Base-by-base conservation (phyloP, 1,140 invertebrate species). In the Ericerus pela region DNA sequence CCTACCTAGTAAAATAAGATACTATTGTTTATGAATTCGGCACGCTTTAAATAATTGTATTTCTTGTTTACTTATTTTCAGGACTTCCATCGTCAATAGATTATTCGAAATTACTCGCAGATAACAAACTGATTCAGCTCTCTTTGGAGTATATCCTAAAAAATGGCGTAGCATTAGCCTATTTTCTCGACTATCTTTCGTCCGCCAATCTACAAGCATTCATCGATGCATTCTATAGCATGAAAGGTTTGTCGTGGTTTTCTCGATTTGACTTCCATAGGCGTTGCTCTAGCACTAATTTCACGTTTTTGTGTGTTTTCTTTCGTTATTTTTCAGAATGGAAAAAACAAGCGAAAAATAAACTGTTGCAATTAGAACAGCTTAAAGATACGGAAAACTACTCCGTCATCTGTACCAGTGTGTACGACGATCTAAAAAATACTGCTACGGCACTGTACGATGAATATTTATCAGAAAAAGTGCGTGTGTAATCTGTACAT, bases 361-460 rank as follows among this genome's bases (percentile, higher is more conserved):
- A 85, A 66, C n/a, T n/a, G n/a, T n/a, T n/a, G n/a, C n/a, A n/a
- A n/a, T n/a, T n/a, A n/a, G n/a, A n/a, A n/a, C n/a, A n/a, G n/a
- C n/a, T n/a, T n/a, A n/a, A n/a, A n/a, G n/a, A n/a, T n/a, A n/a
- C n/a, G n/a, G n/a, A n/a, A n/a, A n/a, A n/a, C n/a, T n/a, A n/a
- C n/a, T n/a, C n/a, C n/a, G n/a, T n/a, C n/a, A n/a, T n/a, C n/a
- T n/a, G n/a, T n/a, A n/a, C n/a, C n/a, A n/a, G n/a, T n/a, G n/a
- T n/a, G n/a, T 47, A 24, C 41, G 41, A 47, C 10, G 20, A 47
- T 8, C 71, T 88, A 30, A 76, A 82, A 53, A 80, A 83, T 62
- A 84, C 84, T n/a, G 86, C 86, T 16, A 67, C 75, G 12, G 84
- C 81, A 64, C 87, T 92, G 55, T 86, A 83, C 68, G 81, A 89